Evolutionary conservation across 2,888 invertebrate genomes (phyloP).

Genomic region (Rugalucina vietnamica): DNA sequence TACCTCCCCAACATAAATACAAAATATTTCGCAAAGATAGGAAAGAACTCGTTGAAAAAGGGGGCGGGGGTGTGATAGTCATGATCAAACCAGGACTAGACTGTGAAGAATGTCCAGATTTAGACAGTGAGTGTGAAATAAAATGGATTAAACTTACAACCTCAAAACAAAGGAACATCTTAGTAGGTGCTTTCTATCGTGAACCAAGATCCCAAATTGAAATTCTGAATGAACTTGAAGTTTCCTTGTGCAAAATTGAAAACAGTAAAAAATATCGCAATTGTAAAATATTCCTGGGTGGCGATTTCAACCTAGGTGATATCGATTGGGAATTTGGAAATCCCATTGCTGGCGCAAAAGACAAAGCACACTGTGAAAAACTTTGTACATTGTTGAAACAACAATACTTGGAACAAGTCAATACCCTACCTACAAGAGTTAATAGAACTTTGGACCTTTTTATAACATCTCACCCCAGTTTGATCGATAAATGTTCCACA

Average conservation of each 20-base stretch:
- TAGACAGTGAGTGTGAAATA: slow-evolving; percentile 35
- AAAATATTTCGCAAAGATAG: slow-evolving; percentile 27
- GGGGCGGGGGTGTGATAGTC: slow-evolving; percentile 27
- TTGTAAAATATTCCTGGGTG: slow-evolving; percentile 23
- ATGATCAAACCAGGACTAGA: slow-evolving; percentile 27
- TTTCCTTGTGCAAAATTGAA: slow-evolving; percentile 10
- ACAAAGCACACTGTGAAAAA: slow-evolving; percentile 33
- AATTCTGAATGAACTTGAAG: slow-evolving; percentile 23
- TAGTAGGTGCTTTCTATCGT: slow-evolving; percentile 29
- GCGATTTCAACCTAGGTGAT: slow-evolving; percentile 43
- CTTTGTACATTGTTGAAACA: neutral
- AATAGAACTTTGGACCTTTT: slow-evolving; percentile 29
- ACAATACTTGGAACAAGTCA: slow-evolving; percentile 22
- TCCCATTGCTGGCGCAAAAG: slow-evolving; percentile 20
- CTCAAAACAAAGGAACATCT: slow-evolving; percentile 3
- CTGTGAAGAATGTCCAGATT: slow-evolving; percentile 31
- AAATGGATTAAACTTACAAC: slow-evolving; percentile 31
- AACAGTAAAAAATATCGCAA: slow-evolving; percentile 1
- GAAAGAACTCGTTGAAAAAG: slow-evolving; percentile 24
- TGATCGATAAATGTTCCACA: neutral
- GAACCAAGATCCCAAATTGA: slow-evolving; percentile 29
- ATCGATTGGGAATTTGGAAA: slow-evolving; percentile 34
- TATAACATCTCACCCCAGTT: slow-evolving; percentile 25
- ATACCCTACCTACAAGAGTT: slow-evolving; percentile 30
- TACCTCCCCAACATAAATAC: slow-evolving; percentile 14